Conservation (phyloP, 2,888 invertebrate genomes). For the Branchipolynoe longqiensis region DNA sequence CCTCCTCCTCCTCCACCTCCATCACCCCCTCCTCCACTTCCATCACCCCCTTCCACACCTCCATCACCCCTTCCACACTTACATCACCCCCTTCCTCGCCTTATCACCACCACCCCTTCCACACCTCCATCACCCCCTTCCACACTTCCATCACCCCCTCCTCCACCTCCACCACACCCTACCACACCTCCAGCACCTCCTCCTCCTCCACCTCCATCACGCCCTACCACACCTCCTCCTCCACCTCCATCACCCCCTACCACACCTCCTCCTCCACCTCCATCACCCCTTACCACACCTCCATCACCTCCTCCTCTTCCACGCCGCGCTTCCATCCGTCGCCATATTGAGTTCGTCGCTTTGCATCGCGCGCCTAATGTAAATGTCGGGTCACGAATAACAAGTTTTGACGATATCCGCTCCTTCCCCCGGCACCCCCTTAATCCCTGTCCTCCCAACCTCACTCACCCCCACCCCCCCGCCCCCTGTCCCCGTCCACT, state of each 20-base stretch:
- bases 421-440: neutral
- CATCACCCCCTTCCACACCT: neutral
- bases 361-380: constrained; percentile 26
- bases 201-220: neutral
- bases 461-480: neutral
- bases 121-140: too few relatives aligned
- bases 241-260: neutral
- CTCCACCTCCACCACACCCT: too few relatives aligned
- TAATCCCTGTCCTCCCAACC: neutral
- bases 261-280: constrained; percentile 7
- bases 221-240: neutral
- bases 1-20: neutral
- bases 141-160: neutral
- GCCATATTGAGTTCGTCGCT: constrained; percentile 43
- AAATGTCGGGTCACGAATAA: constrained; percentile 51
- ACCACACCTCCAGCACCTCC: neutral
- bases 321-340: neutral
- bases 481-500: neutral
- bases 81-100: neutral
- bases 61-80: neutral
- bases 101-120: constrained; percentile 5
- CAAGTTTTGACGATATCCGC: constrained; percentile 48
- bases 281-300: neutral
- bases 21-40: too few relatives aligned
- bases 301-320: neutral